Conservation (phyloP, 2,888 invertebrate genomes). For the Cistogaster globosa region DNA sequence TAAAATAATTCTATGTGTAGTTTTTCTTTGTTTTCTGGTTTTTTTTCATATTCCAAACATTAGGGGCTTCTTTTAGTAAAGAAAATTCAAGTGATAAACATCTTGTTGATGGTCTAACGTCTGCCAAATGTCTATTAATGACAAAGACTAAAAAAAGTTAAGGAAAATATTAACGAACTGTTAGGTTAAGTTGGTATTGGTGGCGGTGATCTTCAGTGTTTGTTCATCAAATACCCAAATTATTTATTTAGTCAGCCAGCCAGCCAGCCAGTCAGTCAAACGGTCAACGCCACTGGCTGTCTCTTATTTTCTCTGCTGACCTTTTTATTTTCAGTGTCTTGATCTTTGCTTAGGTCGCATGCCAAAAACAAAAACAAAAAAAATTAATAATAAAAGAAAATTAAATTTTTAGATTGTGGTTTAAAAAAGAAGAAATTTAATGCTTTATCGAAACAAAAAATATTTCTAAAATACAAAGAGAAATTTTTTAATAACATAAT, state of each 20-base stretch:
- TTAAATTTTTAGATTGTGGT: conserved; percentile 27
- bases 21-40: conserved; percentile 46
- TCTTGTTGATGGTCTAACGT: conserved; percentile 69
- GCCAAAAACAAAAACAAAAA: conserved; percentile 40
- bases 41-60: conserved; percentile 17
- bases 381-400: not conserved
- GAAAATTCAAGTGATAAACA: conserved; percentile 66
- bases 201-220: conserved; percentile 49
- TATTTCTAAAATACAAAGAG: not conserved
- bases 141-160: conserved; percentile 14
- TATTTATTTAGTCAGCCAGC: conserved; percentile 8
- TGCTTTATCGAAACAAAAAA: conserved; percentile 10
- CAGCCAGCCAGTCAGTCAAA: not conserved
- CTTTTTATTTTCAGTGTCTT: conserved; percentile 36
- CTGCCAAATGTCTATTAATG: conserved; percentile 56
- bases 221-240: conserved; percentile 44
- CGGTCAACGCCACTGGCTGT: not conserved
- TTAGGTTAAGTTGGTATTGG: conserved; percentile 1
- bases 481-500: conserved; percentile 38
- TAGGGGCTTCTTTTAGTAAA: conserved; percentile 38
- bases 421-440: conserved; percentile 8
- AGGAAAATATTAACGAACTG: not conserved
- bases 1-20: not conserved
- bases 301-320: conserved; percentile 35
- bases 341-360: conserved; percentile 56